These are phyloP conservation scores for Cottoperca gobio DNA, from an alignment of 2,797 vertebrate species.

Conservation along the genomic window DNA sequence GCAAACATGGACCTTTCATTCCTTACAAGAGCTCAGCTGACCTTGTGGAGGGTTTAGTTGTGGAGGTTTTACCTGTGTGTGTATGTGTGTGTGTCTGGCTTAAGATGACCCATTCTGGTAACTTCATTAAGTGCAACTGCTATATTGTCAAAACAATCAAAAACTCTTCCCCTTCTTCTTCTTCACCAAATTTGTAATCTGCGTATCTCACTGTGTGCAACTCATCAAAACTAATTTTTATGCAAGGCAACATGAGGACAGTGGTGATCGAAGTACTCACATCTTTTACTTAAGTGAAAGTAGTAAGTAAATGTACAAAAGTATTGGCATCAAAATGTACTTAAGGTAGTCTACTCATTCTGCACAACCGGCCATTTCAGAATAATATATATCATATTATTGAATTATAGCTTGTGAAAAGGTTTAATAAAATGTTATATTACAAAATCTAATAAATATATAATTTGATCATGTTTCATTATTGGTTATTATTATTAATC, in stretches of 20 bases:
- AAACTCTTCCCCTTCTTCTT: neutral
- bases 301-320: too few relatives aligned
- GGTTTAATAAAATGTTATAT: too few relatives aligned
- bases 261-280: too few relatives aligned
- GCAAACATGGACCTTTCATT: slow-evolving; percentile 68
- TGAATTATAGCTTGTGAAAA: too few relatives aligned
- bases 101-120: neutral
- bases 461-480: too few relatives aligned
- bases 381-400: too few relatives aligned
- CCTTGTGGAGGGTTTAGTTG: slow-evolving; percentile 50
- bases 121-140: neutral
- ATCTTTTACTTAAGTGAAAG: too few relatives aligned
- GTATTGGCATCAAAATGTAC: too few relatives aligned
- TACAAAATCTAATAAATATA: too few relatives aligned
- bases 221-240: slow-evolving; percentile 32
- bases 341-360: too few relatives aligned
- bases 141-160: neutral
- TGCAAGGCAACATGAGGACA: slow-evolving; percentile 11
- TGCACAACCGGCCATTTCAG: too few relatives aligned
- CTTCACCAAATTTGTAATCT: slow-evolving; percentile 9
- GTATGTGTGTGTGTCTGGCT: neutral
- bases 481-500: too few relatives aligned
- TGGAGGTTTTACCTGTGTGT: slow-evolving; percentile 14
- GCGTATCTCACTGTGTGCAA: slow-evolving; percentile 7
- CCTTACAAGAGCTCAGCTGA: slow-evolving; percentile 62